phyloP scores from a whole-genome alignment of 64 coral and sea anemone species.

The Pocillopora damicornis region DNA sequence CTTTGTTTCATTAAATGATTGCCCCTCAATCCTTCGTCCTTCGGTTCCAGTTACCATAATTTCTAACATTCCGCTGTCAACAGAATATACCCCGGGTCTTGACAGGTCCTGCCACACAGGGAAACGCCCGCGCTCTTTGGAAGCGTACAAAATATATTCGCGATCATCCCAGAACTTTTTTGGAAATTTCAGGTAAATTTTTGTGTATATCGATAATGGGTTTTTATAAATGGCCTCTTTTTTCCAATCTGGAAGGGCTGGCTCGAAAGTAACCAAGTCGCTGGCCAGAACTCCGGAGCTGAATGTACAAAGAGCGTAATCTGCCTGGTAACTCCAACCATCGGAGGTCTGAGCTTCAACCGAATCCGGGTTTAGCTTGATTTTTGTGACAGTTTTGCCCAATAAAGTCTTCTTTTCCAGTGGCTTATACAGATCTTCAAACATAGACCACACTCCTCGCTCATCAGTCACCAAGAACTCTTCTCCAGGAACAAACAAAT shows the following conservation, averaged over 20 bases:
- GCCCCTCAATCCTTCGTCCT: constrained; percentile 46
- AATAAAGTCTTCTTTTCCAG: constrained; percentile 49
- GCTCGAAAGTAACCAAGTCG: constrained; percentile 46
- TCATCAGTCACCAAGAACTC: constrained; percentile 46
- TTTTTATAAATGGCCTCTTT: constrained; percentile 63
- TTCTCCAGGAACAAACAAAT: neutral
- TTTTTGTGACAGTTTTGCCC: constrained; percentile 41
- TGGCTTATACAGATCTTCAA: constrained; percentile 24
- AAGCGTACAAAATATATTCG: constrained; percentile 53
- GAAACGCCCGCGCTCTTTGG: constrained; percentile 28
- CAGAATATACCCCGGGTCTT: constrained; percentile 14
- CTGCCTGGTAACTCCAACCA: constrained; percentile 42
- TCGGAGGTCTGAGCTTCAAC: constrained; percentile 34
- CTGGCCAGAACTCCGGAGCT: constrained; percentile 62
- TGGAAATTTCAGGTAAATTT: constrained; percentile 71
- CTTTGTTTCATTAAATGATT: constrained; percentile 48
- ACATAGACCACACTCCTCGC: constrained; percentile 40
- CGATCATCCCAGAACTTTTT: constrained; percentile 66
- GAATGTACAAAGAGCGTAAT: constrained; percentile 78
- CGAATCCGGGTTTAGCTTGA: constrained; percentile 20
- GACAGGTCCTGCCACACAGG: constrained; percentile 43
- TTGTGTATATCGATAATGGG: constrained; percentile 42
- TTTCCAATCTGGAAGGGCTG: constrained; percentile 67
- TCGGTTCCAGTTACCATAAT: constrained; percentile 42
- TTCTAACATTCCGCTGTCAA: constrained; percentile 33